Evolutionary conservation across 2,113 vertebrate genomes (phyloP).

Genomic region (Pseudolaguvia tuberculata): DNA sequence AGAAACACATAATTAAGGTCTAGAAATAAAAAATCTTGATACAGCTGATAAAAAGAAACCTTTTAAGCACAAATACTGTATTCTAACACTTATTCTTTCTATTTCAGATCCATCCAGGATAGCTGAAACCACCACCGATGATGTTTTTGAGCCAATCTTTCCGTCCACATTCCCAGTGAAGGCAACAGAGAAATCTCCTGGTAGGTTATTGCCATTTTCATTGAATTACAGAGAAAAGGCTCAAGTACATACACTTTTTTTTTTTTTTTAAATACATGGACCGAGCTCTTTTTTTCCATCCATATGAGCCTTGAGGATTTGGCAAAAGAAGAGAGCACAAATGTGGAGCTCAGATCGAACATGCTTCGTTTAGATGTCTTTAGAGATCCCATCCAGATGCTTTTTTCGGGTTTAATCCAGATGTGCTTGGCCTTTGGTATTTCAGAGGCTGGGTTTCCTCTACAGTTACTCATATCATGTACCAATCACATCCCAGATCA

Average conservation of each 20-base stretch:
- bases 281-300: neutral
- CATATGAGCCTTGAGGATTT: slow-evolving; percentile 26
- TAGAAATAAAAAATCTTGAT: neutral
- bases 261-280: slow-evolving; percentile 6
- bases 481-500: slow-evolving; percentile 31
- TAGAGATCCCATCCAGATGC: slow-evolving; percentile 39
- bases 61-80: neutral
- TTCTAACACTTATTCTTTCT: neutral
- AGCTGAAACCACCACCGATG: slow-evolving; percentile 27
- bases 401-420: slow-evolving; percentile 34
- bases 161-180: slow-evolving; percentile 37
- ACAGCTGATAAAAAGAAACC: neutral
- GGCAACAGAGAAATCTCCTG: slow-evolving; percentile 38
- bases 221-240: slow-evolving; percentile 13
- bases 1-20: neutral
- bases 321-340: slow-evolving; percentile 32
- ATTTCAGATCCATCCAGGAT: slow-evolving; percentile 27
- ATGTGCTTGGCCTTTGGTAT: slow-evolving; percentile 37
- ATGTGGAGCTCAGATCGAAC: slow-evolving; percentile 21
- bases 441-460: slow-evolving; percentile 23
- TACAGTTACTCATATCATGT: slow-evolving; percentile 25
- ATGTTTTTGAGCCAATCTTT: neutral
- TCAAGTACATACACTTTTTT: slow-evolving; percentile 17
- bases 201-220: neutral
- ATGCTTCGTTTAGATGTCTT: slow-evolving; percentile 31